Base-by-base conservation (phyloP, 2,113 vertebrate genomes). In the Cololabis saira region DNA sequence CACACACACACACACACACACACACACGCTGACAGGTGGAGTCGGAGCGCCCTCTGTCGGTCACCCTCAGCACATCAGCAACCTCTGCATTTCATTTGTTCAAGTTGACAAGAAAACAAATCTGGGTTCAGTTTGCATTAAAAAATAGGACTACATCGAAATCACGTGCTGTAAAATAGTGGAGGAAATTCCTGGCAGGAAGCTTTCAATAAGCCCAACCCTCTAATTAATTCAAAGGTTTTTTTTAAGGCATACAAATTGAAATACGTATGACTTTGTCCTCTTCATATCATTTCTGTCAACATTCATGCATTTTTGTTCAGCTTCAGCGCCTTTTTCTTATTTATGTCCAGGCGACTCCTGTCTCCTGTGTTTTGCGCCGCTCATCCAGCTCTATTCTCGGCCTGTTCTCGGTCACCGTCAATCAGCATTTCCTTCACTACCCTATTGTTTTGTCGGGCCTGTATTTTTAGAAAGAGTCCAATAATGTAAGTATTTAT, bases 11-110 rank as follows among this genome's bases (percentile, higher is more conserved):
- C 33, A 13, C 22, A 50, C 33, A 17, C 50, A 27, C 19, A 16
- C 10, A 24, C n/a, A 33, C 27, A 14, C 13, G 47, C 4, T 37
- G 10, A 17, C 33, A 50, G 3, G 44, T 54, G 67, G 51, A 62
- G 10, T 48, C 27, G 48, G 18, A 58, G 87, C 89, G 84, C 90
- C 92, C 81, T 82, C 92, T 93, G 72, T 82, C 18, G 92, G 67
- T 0, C 24, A 13, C 9, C 15, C 17, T 0, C 24, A 30, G 9
- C 6, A 19, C 5, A 51, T 12, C n/a, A n/a, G 4, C 14, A 2
- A 9, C 4, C 0, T 19, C 2, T 61, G 17, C 3, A 10, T 51
- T 53, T 40, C 54, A n/a, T 65, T 55, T 56, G 0, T 21, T n/a
- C n/a, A n/a, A n/a, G n/a, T n/a, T 51, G 42, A 48, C 27, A 50